Conservation (phyloP, 2,797 vertebrate genomes). For the Pseudomugil tenellus region DNA sequence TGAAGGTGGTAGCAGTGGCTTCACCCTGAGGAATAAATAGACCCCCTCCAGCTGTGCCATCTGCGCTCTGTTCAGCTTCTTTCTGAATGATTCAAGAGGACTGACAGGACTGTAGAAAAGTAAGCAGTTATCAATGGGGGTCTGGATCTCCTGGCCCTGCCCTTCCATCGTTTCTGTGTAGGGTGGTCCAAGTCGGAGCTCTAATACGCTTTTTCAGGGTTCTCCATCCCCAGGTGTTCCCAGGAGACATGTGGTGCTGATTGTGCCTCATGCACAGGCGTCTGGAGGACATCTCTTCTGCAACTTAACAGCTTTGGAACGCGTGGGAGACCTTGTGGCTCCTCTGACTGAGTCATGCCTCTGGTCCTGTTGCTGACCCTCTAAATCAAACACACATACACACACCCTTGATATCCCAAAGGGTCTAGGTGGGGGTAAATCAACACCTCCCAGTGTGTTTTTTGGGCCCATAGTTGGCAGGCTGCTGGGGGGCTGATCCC, state of each 20-base stretch:
- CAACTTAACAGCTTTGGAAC: conserved; percentile 66
- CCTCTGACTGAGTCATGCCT: conserved; percentile 69
- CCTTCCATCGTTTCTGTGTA: conserved; percentile 50
- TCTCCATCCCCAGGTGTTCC: conserved; percentile 51
- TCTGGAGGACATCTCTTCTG: conserved; percentile 62
- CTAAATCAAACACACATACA: conserved; percentile 52
- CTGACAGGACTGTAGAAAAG: conserved; percentile 54
- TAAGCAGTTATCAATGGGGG: conserved; percentile 66
- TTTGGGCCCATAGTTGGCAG: conserved; percentile 66
- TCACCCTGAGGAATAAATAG: conserved; percentile 43
- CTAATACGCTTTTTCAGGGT: conserved; percentile 29
- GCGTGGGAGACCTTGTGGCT: conserved; percentile 64
- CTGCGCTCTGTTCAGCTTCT: conserved; percentile 69
- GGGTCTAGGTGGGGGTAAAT: conserved; percentile 72
- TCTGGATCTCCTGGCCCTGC: conserved; percentile 56
- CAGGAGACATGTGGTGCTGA: conserved; percentile 67
- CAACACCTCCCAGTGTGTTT: conserved; percentile 76
- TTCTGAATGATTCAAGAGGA: conserved; percentile 68
- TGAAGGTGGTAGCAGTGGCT: conserved; percentile 28
- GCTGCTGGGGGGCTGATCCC: conserved; percentile 70
- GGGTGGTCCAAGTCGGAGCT: conserved; percentile 60
- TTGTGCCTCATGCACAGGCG: conserved; percentile 62
- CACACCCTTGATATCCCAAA: conserved; percentile 49
- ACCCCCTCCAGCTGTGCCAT: conserved; percentile 39
- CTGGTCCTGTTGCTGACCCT: conserved; percentile 58